phyloP scores from a whole-genome alignment of 2,113 vertebrate species.

The Apteryx owenii region DNA sequence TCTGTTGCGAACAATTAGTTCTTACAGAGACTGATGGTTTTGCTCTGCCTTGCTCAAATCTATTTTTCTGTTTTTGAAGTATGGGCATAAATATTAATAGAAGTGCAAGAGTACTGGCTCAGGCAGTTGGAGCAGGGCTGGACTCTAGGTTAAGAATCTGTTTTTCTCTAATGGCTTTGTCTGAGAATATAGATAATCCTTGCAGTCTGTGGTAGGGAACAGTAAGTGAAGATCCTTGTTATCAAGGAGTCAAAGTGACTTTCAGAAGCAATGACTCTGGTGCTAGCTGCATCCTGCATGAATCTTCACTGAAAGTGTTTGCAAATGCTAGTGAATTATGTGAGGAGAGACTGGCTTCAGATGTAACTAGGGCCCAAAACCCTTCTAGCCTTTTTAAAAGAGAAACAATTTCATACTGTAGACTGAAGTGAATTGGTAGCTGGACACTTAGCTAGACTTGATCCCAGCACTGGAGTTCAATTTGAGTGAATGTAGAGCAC shows the following conservation, averaged over 20 bases:
- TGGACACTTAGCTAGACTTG: background rate
- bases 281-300: background rate
- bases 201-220: background rate
- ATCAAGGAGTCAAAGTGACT: background rate
- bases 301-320: background rate
- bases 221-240: background rate
- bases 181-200: background rate
- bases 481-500: background rate
- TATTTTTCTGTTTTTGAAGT: background rate
- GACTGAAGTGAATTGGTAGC: background rate
- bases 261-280: background rate
- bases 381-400: background rate
- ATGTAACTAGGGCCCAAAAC: background rate
- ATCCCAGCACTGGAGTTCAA: background rate
- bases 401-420: background rate
- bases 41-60: background rate
- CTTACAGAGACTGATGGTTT: background rate
- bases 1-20: background rate
- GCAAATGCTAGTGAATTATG: background rate
- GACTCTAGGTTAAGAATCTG: background rate
- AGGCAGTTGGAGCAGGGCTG: background rate
- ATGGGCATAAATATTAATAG: background rate
- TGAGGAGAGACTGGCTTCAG: background rate
- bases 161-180: background rate
- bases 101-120: background rate